Conservation (phyloP, 1,140 invertebrate genomes). For the Galleria mellonella region DNA sequence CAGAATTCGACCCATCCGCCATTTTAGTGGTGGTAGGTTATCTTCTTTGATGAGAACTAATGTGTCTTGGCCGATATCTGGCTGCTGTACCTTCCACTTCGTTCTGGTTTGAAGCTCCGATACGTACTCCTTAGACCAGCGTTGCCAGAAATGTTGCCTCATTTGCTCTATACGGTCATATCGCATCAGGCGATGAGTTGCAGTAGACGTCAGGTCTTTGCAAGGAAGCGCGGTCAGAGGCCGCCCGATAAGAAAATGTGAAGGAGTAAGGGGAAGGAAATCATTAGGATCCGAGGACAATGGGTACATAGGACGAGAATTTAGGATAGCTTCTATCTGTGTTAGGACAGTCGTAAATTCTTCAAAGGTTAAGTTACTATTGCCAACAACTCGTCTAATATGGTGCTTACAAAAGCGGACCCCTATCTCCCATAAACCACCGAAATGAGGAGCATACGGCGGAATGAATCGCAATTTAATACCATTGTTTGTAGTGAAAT, state of each 20-base stretch:
- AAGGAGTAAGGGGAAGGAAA: not conserved
- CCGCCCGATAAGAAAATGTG: not conserved
- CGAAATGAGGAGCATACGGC: constrained; percentile 2
- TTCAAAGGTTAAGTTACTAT: not conserved
- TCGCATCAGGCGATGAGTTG: not conserved
- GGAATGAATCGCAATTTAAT: constrained; percentile 2
- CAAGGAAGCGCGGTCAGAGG: not conserved
- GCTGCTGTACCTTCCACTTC: not conserved
- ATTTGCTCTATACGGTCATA: not conserved
- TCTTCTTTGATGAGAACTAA: not conserved
- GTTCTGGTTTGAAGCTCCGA: not conserved
- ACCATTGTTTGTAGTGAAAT: not conserved
- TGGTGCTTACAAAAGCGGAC: constrained; percentile 3
- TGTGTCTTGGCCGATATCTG: not conserved
- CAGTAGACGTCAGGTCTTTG: not conserved
- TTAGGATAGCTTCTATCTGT: constrained; percentile 9
- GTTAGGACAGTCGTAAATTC: constrained; percentile 4
- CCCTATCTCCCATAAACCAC: constrained; percentile 7
- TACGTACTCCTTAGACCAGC: not conserved
- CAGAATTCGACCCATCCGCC: not conserved
- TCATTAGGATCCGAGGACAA: constrained; percentile 5
- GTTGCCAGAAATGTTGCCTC: not conserved
- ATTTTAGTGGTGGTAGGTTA: too few species aligned
- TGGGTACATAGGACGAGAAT: constrained; percentile 5
- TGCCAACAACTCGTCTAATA: not conserved